Conservation (phyloP, 2,888 invertebrate genomes). For the Synanthedon tipuliformis region DNA sequence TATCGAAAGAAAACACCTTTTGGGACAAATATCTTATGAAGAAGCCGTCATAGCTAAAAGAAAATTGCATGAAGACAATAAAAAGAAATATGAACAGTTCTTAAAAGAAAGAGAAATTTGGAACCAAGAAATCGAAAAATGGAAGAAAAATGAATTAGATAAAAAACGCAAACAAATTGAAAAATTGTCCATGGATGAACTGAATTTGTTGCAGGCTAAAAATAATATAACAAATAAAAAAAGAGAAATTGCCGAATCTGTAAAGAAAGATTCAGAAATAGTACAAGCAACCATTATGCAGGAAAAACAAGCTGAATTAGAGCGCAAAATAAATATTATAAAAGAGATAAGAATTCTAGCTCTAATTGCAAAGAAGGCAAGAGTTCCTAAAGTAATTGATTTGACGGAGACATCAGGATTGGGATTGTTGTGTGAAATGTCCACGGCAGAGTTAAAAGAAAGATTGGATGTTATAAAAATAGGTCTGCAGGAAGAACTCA, state of each 20-base stretch:
- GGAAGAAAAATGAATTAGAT: constrained; percentile 56
- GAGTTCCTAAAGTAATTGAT: constrained; percentile 66
- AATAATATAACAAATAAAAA: constrained; percentile 29
- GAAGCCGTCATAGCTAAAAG: constrained; percentile 70
- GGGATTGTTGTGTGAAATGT: constrained; percentile 75
- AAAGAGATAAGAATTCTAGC: constrained; percentile 64
- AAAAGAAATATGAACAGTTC: constrained; percentile 59
- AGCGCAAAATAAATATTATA: constrained; percentile 55
- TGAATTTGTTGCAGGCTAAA: constrained; percentile 39
- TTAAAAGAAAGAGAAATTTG: constrained; percentile 59
- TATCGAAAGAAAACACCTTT: constrained; percentile 70
- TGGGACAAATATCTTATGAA: constrained; percentile 69
- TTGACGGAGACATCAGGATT: constrained; percentile 69
- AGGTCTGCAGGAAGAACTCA: constrained; percentile 62
- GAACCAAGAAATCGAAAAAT: constrained; percentile 60
- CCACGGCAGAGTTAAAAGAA: constrained; percentile 72
- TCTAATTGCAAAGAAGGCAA: constrained; percentile 61
- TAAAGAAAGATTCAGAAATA: constrained; percentile 40
- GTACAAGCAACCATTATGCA: constrained; percentile 44
- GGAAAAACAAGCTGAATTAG: constrained; percentile 58
- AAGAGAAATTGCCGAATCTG: constrained; percentile 33
- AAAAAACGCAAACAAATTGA: constrained; percentile 60
- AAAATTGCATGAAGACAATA: constrained; percentile 53
- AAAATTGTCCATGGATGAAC: constrained; percentile 39
- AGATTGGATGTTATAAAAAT: constrained; percentile 60